phyloP scores from a whole-genome alignment of 2,797 vertebrate species.

The Melanotaenia boesemani region DNA sequence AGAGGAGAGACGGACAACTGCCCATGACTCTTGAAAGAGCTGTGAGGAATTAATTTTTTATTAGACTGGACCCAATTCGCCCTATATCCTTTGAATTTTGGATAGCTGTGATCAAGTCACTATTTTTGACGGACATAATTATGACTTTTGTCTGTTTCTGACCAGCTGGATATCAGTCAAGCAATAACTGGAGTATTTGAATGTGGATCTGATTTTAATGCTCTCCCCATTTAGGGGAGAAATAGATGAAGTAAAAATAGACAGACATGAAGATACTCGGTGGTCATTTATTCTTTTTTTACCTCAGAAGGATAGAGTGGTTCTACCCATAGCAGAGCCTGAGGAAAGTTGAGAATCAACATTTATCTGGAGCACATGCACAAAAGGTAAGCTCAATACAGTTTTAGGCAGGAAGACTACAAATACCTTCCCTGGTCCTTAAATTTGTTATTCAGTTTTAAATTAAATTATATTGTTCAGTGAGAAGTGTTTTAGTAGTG shows the following conservation, averaged over 20 bases:
- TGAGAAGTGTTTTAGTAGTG: slow-evolving; percentile 21
- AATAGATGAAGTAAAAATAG: slow-evolving; percentile 39
- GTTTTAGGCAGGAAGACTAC: not conserved
- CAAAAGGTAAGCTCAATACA: slow-evolving; percentile 58
- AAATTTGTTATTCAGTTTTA: not conserved
- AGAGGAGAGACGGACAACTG: slow-evolving; percentile 46
- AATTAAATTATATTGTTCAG: slow-evolving; percentile 2
- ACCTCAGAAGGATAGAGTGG: slow-evolving; percentile 67
- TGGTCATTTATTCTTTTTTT: slow-evolving; percentile 57
- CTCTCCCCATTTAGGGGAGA: slow-evolving; percentile 38
- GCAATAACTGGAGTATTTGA: slow-evolving; percentile 33
- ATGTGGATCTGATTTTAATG: slow-evolving; percentile 43
- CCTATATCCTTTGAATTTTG: slow-evolving; percentile 40
- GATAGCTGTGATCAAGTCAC: slow-evolving; percentile 24
- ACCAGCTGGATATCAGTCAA: slow-evolving; percentile 42
- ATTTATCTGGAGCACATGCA: slow-evolving; percentile 13
- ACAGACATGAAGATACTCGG: slow-evolving; percentile 70
- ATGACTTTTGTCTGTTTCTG: slow-evolving; percentile 39
- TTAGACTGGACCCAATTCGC: slow-evolving; percentile 44
- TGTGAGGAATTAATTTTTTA: slow-evolving; percentile 50
- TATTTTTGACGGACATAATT: slow-evolving; percentile 40
- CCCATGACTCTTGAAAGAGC: slow-evolving; percentile 52
- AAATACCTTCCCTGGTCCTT: not conserved
- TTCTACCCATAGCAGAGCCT: slow-evolving; percentile 64
- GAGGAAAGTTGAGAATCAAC: slow-evolving; percentile 39